Evolutionary conservation across 1,140 invertebrate genomes (phyloP).

Genomic region (Glossosoma conforme): DNA sequence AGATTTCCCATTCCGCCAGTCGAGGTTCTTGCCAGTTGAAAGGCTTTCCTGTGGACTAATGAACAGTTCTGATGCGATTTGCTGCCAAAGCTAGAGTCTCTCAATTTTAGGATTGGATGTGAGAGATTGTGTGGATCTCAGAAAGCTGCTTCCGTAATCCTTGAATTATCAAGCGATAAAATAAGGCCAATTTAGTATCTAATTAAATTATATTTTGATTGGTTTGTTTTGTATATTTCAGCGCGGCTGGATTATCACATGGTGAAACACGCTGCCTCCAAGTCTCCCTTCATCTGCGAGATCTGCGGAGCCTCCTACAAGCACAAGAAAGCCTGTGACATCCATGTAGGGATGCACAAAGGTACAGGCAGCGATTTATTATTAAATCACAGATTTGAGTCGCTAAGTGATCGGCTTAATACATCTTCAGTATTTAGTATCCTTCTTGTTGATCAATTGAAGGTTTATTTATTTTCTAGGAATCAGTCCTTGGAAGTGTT

Average conservation of each 20-base stretch:
- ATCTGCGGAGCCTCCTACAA: constrained; percentile 63
- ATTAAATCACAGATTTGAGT: too few species aligned
- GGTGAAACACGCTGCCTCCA: constrained; percentile 41
- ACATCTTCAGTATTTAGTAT: too few species aligned
- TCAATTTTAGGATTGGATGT: too few species aligned
- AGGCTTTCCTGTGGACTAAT: too few species aligned
- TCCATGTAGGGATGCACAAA: constrained; percentile 63
- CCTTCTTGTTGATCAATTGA: background rate
- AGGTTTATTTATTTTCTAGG: constrained; percentile 33
- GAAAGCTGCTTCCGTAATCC: too few species aligned
- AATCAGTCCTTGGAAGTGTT: constrained; percentile 67
- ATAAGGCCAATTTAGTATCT: background rate
- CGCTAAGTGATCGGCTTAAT: too few species aligned
- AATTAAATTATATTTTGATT: background rate
- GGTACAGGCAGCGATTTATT: too few species aligned
- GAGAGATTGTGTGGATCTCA: too few species aligned
- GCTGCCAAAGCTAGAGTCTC: too few species aligned
- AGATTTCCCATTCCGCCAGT: too few species aligned
- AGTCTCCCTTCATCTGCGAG: constrained; percentile 50
- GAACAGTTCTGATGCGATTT: too few species aligned
- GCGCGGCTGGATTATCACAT: constrained; percentile 45
- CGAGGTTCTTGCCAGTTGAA: too few species aligned
- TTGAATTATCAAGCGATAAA: background rate
- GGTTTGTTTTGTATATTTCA: constrained; percentile 21
- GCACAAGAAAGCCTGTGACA: constrained; percentile 58